Evolutionary conservation across 2,797 vertebrate genomes (phyloP).

Genomic region (Oreochromis mossambicus): DNA sequence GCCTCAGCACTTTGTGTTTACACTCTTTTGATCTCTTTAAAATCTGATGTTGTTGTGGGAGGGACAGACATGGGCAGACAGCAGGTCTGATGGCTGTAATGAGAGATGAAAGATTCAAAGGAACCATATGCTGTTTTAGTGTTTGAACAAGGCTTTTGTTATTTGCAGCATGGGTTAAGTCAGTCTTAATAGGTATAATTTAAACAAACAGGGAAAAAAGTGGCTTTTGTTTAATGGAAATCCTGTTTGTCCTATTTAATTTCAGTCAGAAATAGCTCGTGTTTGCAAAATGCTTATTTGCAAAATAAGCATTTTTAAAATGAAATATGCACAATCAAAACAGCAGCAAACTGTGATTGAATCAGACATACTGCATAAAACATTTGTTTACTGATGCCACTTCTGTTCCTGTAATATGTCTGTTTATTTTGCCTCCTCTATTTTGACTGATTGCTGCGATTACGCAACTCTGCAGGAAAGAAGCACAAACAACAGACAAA

Average conservation of each 20-base stretch:
- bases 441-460: conserved; percentile 45
- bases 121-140: neutral
- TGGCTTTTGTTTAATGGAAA: neutral
- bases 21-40: conserved; percentile 11
- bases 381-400: neutral
- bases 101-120: conserved; percentile 17
- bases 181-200: neutral
- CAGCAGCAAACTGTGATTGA: neutral
- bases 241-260: neutral
- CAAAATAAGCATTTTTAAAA: conserved; percentile 6
- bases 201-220: neutral
- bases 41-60: neutral
- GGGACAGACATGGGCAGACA: neutral
- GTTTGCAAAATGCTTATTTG: neutral
- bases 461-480: conserved; percentile 70
- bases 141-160: neutral
- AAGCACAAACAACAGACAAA: conserved; percentile 77
- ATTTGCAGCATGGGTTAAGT: neutral
- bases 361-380: neutral
- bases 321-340: conserved; percentile 2
- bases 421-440: neutral
- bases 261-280: neutral
- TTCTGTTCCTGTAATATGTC: conserved; percentile 6
- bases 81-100: neutral
- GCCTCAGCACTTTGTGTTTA: neutral